Base-by-base conservation (phyloP, 2,888 invertebrate species). In the Hyposoter dolosus region DNA sequence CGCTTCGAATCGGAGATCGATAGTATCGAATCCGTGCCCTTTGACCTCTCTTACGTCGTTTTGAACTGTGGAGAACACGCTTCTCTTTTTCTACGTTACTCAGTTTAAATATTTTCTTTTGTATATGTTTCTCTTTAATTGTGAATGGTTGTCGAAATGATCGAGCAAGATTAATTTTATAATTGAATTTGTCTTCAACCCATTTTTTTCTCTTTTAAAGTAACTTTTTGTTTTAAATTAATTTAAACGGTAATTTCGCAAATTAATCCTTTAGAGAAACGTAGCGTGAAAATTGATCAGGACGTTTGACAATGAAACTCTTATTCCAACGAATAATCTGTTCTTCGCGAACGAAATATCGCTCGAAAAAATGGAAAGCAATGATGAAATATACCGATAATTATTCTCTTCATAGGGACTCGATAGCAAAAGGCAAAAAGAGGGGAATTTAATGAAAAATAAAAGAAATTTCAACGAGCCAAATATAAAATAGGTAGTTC, bases 21-120 rank as follows among this genome's bases (percentile, higher is more conserved):
- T 90, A 89, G 85, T 88, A 76, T 83, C 87, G 88, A 87, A 88
- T 85, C 80, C 80, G 76, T 81, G 80, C 85, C 72, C 78, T 85
- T 78, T 85, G 85, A 85, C 85, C 85, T 78, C 65, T 65, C 69
- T 23, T 56, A 23, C 53, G 68, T 75, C 83, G 75, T 77, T 74
- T 80, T 72, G 32, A 76, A 80, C 75, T 77, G 84, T 82, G 45
- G 50, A 63, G 47, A n/a, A 32, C 35, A n/a, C 28, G 15, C 12
- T 15, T 15, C 15, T 60, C 28, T 60, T 28, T 28, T 56, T 56
- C 23, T n/a, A 56, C 56, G 10, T 12, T 3, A 4, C 56, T 56
- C 10, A 19, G 23, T 23, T 23, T 3, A 19, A 53, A 28, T 28
- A 60, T 15, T 60, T 60, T 12, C 9, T 10, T 28, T 12, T 60